Evolutionary conservation across 2,797 vertebrate genomes (phyloP).

Genomic region (Capromys pilorides): DNA sequence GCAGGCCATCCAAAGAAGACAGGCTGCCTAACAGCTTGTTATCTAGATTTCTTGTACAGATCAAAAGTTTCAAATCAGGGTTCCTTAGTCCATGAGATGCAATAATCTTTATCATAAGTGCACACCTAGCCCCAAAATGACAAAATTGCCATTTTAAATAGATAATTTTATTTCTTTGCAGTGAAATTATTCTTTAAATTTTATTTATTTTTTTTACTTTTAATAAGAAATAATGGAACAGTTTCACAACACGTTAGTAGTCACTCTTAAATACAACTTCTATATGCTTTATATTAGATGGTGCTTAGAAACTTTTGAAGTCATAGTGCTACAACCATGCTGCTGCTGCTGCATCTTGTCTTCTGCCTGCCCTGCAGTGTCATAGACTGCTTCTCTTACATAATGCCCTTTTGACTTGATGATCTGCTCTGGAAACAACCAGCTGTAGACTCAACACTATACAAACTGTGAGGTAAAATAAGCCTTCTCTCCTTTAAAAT

Average conservation of each 20-base stretch:
- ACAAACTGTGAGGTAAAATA: background rate
- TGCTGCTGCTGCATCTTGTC: background rate
- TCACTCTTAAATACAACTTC: background rate
- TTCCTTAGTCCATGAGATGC: background rate
- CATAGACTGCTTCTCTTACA: background rate
- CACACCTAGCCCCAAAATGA: background rate
- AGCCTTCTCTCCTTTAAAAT: background rate
- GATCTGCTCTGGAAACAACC: background rate
- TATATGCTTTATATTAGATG: background rate
- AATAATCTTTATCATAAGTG: background rate
- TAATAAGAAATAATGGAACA: too few relatives aligned
- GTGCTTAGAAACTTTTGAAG: conserved; percentile 9
- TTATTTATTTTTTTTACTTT: too few relatives aligned
- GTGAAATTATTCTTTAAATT: background rate
- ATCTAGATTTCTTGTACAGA: background rate
- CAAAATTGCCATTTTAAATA: background rate
- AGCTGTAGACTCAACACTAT: background rate
- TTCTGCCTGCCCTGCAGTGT: background rate
- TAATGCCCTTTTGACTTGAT: background rate
- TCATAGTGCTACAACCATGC: background rate
- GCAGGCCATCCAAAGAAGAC: background rate
- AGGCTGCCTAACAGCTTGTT: background rate
- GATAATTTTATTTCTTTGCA: background rate
- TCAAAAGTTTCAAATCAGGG: background rate
- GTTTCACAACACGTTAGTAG: too few relatives aligned